Percentiles rank a stretch among this genome's conserved stretches.
Evolutionary conservation across 2,797 vertebrate genomes (phyloP).

Genomic region (Megaceryle alcyon): DNA sequence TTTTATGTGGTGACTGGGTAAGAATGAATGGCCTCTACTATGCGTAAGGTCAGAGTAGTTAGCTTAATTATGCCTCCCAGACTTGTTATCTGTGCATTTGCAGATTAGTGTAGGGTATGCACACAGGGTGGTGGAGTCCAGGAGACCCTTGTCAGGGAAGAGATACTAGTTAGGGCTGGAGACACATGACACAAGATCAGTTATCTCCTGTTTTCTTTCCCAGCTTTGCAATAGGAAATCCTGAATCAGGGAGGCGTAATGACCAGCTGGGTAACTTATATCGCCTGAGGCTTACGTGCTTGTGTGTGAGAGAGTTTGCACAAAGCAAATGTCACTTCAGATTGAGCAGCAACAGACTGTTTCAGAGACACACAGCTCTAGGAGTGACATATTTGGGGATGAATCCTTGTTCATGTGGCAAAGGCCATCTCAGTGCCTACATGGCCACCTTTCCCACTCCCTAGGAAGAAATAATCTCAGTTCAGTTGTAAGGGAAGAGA

Average conservation of each 20-base stretch:
- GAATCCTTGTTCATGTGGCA: not conserved
- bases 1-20: not conserved
- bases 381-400: fast-evolving
- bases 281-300: not conserved
- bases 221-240: not conserved
- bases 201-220: not conserved
- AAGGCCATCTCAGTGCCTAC: not conserved
- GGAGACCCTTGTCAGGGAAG: not conserved
- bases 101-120: not conserved
- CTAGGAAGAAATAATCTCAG: not conserved
- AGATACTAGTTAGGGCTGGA: not conserved
- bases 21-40: not conserved
- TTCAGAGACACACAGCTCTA: not conserved
- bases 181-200: fast-evolving
- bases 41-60: not conserved
- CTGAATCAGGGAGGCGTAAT: not conserved
- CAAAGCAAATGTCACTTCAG: not conserved
- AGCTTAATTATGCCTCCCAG: not conserved
- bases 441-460: not conserved
- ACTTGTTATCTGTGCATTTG: not conserved
- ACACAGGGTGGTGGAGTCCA: fast-evolving
- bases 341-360: not conserved
- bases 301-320: not conserved
- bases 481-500: not conserved
- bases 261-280: not conserved